Conservation (phyloP, 2,888 invertebrate species). For the Archips crataeganus region DNA sequence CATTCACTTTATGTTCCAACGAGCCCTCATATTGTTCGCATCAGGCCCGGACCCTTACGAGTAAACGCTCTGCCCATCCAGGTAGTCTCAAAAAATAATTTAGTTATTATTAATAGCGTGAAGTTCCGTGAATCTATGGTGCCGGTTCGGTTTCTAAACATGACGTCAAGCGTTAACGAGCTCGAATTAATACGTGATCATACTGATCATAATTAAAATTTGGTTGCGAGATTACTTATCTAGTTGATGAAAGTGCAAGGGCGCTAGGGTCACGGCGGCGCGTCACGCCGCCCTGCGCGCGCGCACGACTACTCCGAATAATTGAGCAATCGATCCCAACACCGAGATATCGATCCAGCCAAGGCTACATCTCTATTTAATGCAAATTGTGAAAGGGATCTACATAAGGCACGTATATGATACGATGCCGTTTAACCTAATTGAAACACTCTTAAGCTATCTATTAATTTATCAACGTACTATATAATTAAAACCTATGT, state of each 20-base stretch:
- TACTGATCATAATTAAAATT: conserved; percentile 30
- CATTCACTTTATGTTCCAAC: too few species aligned
- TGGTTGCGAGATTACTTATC: conserved; percentile 32
- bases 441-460: conserved; percentile 44
- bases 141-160: background rate
- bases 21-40: too few species aligned
- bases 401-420: conserved; percentile 11
- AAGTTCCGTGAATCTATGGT: background rate
- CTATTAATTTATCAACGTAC: conserved; percentile 38
- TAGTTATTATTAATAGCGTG: too few species aligned
- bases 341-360: conserved; percentile 16
- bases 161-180: conserved; percentile 7
- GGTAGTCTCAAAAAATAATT: too few species aligned
- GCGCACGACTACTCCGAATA: conserved; percentile 60
- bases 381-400: conserved; percentile 15
- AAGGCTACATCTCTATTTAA: conserved; percentile 9
- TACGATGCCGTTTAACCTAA: conserved; percentile 44
- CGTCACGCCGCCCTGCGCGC: conserved; percentile 59
- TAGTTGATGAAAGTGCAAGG: conserved; percentile 58
- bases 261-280: conserved; percentile 70
- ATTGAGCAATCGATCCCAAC: conserved; percentile 61
- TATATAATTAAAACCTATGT: conserved; percentile 71
- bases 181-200: conserved; percentile 14
- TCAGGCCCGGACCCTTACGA: too few species aligned
- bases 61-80: too few species aligned